Evolutionary conservation across 2,797 vertebrate genomes (phyloP), one percentile per base, ranked within the genome.

Genomic region (Eutrigla gurnardus): DNA sequence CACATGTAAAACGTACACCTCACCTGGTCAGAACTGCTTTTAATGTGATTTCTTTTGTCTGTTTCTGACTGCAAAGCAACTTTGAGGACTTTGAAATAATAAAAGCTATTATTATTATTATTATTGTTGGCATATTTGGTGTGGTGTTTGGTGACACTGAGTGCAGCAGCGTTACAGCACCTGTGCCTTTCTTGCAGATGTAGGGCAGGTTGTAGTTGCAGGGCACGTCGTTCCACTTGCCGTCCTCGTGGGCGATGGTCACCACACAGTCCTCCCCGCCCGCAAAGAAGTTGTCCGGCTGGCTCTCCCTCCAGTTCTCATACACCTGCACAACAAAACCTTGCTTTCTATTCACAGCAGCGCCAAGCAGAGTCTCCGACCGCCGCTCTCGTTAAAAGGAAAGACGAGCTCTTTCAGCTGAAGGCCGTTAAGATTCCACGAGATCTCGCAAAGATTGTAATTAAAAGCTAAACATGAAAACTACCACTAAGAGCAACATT

Each of bases 151-250:
- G 54, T 70, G 43, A 7, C 46, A 40, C 13, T 57, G 25, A 47
- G 45, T 18, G 9, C 42, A 25, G 59, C 40, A 36, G 36, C 7
- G 35, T 63, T 86, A 7, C 59, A 50, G 66, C 87, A 98, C 98
- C 97, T 93, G 97, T 97, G 89, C 97, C 96, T 76, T 98, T 98
- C 94, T 98, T 98, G 94, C 98, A 99, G 94, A 98, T 93, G 75
- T 99, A 98, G 73, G 97, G 97, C 84, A 99, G 95, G 90, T 99
- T 98, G 93, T 99, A 98, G 95, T 98, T 99, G 93, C 97, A 99
- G 72, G 98, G 97, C 17, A 99, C 97, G 0, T 99, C 98, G 7
- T 98, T 98, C 98, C 98, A 99, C 80, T 96, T 97, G 75, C 98
- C 97, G 0, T 96, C 95, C 92, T 98, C 97, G 5, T 97, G 97